phyloP scores from a whole-genome alignment of 1,140 invertebrate species.

The Vanessa atalanta region DNA sequence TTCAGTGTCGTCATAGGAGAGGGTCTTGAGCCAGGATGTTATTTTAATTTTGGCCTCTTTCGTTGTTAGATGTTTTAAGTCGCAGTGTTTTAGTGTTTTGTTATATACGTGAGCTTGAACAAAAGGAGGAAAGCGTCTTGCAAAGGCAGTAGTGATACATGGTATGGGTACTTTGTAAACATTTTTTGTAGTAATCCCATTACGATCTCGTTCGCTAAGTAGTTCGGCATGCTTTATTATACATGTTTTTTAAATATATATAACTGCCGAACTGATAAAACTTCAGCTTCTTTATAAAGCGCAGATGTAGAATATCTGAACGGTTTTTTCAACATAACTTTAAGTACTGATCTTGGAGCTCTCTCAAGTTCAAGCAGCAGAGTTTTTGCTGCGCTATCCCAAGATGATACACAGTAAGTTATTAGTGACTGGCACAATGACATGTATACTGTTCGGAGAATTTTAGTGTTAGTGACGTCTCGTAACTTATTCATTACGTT shows the following conservation, averaged over 20 bases:
- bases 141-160: slow-evolving; percentile 5
- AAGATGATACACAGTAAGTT: slow-evolving; percentile 27
- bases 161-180: slow-evolving; percentile 15
- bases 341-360: slow-evolving; percentile 35
- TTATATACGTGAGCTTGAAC: neutral
- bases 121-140: no score
- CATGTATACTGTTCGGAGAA: slow-evolving; percentile 16
- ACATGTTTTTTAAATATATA: slow-evolving; percentile 22
- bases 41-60: slow-evolving; percentile 14
- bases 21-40: neutral
- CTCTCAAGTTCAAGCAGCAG: slow-evolving; percentile 27
- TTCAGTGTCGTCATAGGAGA: no score
- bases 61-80: slow-evolving; percentile 9
- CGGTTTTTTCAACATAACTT: slow-evolving; percentile 35
- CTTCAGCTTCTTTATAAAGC: slow-evolving; percentile 21
- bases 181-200: neutral
- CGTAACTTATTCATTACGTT: slow-evolving; percentile 13
- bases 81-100: neutral
- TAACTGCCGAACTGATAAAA: slow-evolving; percentile 27
- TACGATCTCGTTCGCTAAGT: neutral
- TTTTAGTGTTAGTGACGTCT: slow-evolving; percentile 14
- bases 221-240: slow-evolving; percentile 9
- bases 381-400: slow-evolving; percentile 28
- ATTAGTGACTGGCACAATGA: slow-evolving; percentile 29
- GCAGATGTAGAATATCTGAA: slow-evolving; percentile 26